These are phyloP conservation scores for Dendroctonus ponderosae DNA, from an alignment of 1,140 invertebrate genomes.

Conservation along the genomic window DNA sequence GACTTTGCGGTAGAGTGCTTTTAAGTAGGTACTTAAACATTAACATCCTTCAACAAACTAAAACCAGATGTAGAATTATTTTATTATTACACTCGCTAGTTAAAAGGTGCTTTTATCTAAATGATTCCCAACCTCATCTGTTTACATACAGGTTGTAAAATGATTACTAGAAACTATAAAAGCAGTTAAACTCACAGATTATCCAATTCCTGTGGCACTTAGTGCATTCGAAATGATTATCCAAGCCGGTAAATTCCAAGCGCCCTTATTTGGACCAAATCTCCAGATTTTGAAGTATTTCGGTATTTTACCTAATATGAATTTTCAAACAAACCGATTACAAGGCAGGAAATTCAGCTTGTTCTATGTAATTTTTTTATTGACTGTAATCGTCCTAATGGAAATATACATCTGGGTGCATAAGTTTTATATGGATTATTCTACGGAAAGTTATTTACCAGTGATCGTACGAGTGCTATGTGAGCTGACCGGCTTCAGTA, in stretches of 20 bases:
- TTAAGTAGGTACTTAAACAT: too few relatives aligned
- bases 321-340: constrained; percentile 18
- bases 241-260: background rate
- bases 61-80: too few relatives aligned
- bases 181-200: too few relatives aligned
- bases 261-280: constrained; percentile 19
- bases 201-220: too few relatives aligned
- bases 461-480: constrained; percentile 18
- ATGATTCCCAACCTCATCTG: too few relatives aligned
- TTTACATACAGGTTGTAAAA: too few relatives aligned
- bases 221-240: constrained; percentile 1
- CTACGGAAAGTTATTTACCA: constrained; percentile 17
- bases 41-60: too few relatives aligned
- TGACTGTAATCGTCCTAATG: constrained; percentile 4
- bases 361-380: constrained; percentile 9
- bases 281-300: constrained; percentile 20
- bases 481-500: constrained; percentile 15
- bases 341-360: constrained; percentile 1
- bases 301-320: constrained; percentile 23
- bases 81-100: too few relatives aligned
- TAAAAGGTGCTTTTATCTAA: too few relatives aligned
- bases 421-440: constrained; percentile 26
- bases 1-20: too few relatives aligned
- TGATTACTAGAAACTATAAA: too few relatives aligned
- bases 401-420: constrained; percentile 28